Evolutionary conservation across 2,797 vertebrate species (phyloP).

Genomic region (Sebastes minor): DNA sequence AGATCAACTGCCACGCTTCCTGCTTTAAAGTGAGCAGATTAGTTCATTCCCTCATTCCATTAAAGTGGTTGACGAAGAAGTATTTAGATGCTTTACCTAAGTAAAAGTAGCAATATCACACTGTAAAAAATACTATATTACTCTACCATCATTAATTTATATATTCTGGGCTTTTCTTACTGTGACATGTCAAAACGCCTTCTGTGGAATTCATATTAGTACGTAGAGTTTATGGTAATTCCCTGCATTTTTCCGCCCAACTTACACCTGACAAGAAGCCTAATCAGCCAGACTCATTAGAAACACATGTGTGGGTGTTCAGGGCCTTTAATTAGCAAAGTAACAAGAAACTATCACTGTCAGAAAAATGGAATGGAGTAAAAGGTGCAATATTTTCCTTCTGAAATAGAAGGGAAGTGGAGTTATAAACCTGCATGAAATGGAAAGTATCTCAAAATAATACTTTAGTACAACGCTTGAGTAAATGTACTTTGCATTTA

Average conservation of each 20-base stretch:
- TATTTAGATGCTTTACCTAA: not conserved
- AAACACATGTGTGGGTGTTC: not conserved
- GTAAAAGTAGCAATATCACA: not conserved
- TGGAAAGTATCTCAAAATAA: not conserved
- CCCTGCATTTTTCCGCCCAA: not conserved
- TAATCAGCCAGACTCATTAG: not conserved
- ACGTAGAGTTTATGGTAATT: not conserved
- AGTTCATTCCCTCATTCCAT: not conserved
- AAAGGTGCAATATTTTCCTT: not conserved
- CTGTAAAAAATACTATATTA: not conserved
- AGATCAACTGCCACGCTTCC: constrained; percentile 92
- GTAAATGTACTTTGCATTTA: not conserved
- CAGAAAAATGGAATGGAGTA: not conserved
- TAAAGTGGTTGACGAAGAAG: not conserved
- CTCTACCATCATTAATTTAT: not conserved
- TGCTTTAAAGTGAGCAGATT: constrained; percentile 92
- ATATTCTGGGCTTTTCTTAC: not conserved
- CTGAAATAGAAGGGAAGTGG: not conserved
- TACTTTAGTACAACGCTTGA: not conserved
- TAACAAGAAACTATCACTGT: not conserved
- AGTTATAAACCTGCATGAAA: not conserved
- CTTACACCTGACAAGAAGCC: not conserved
- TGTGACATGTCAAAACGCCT: not conserved
- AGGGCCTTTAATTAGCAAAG: not conserved
- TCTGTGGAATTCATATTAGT: not conserved